phyloP scores from a whole-genome alignment of 2,113 vertebrate species.

The Aptenodytes forsteri region DNA sequence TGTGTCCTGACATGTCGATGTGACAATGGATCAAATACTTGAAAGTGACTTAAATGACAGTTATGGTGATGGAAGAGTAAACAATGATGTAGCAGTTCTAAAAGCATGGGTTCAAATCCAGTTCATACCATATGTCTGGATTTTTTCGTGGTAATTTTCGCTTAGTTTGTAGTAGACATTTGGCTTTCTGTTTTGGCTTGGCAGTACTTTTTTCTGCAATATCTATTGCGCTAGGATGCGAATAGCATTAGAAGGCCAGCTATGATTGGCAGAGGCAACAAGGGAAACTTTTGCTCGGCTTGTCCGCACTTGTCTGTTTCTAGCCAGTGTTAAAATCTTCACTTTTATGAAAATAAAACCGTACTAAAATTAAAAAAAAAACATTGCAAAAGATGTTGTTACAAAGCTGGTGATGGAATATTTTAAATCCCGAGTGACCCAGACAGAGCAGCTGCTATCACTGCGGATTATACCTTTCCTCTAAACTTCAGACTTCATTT shows the following conservation, averaged over 20 bases:
- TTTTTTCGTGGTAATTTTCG: neutral
- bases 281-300: neutral
- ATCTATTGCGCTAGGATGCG: neutral
- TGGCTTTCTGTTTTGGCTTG: conserved; percentile 48
- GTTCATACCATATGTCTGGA: conserved; percentile 37
- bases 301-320: neutral
- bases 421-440: conserved; percentile 8
- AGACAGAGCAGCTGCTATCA: conserved; percentile 58
- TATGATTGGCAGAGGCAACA: neutral
- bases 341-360: neutral
- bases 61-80: conserved; percentile 6
- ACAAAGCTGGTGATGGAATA: conserved; percentile 33
- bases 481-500: conserved; percentile 62
- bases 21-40: conserved; percentile 25
- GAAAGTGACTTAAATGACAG: neutral
- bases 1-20: neutral
- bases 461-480: conserved; percentile 61
- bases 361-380: neutral
- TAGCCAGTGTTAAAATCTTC: neutral
- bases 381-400: neutral
- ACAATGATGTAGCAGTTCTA: conserved; percentile 48
- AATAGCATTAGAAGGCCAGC: neutral
- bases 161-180: conserved; percentile 22
- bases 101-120: neutral
- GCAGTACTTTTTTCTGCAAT: neutral